These are phyloP conservation scores for Esox lucius DNA, from an alignment of 2,797 vertebrate genomes.

Conservation along the genomic window DNA sequence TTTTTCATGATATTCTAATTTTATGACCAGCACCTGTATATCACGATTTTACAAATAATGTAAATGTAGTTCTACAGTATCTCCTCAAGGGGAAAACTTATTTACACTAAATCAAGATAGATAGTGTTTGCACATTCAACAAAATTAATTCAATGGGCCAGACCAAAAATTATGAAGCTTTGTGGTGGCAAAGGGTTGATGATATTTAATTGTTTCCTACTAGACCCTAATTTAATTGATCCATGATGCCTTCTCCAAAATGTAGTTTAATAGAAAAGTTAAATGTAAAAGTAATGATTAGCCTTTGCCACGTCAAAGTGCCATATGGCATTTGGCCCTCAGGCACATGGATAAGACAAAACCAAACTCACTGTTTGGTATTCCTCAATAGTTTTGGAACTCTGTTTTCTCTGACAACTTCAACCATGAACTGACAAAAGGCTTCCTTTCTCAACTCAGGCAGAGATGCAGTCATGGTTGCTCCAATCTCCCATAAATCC, in stretches of 20 bases:
- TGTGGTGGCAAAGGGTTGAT: too few species aligned
- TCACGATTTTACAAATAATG: not conserved
- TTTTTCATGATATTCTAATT: too few species aligned
- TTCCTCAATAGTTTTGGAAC: not conserved
- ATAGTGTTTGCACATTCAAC: not conserved
- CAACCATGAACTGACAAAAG: not conserved
- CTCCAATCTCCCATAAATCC: not conserved
- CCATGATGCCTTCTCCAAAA: too few species aligned
- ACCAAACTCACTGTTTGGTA: not conserved
- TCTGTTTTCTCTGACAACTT: conserved; percentile 1
- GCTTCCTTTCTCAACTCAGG: not conserved
- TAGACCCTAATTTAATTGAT: too few species aligned
- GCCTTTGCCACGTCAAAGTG: too few species aligned
- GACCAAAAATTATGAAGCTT: too few species aligned
- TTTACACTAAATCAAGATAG: not conserved
- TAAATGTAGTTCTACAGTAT: not conserved
- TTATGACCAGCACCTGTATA: too few species aligned
- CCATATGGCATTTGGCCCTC: too few species aligned
- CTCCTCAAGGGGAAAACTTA: not conserved
- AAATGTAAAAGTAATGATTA: too few species aligned
- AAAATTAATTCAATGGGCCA: not conserved
- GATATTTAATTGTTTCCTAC: too few species aligned
- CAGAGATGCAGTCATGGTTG: not conserved
- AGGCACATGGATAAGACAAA: not conserved
- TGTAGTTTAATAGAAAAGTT: too few species aligned